Conservation (phyloP, 2,888 invertebrate genomes). For the Aphodius granarius region DNA sequence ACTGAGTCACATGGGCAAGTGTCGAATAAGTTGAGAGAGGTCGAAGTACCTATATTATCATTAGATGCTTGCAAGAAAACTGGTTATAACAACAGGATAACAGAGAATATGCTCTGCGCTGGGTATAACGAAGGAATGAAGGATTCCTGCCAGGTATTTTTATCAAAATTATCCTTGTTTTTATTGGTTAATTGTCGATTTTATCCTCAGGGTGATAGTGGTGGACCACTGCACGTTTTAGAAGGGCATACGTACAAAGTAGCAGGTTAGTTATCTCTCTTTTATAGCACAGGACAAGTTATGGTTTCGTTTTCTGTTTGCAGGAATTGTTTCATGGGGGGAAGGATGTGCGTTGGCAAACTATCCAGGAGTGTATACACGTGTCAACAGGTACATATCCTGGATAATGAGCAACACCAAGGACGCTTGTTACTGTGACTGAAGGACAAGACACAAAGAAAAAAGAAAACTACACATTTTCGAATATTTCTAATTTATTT, state of each 20-base stretch:
- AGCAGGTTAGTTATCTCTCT: constrained; percentile 66
- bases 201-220: constrained; percentile 70
- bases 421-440: constrained; percentile 56
- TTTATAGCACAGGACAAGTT: too few species aligned
- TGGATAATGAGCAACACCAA: constrained; percentile 58
- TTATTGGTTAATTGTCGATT: constrained; percentile 6
- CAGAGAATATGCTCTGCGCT: constrained; percentile 80
- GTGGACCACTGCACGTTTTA: constrained; percentile 71
- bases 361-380: constrained; percentile 79
- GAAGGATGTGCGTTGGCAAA: constrained; percentile 74
- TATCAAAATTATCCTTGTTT: background rate
- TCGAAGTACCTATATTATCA: constrained; percentile 71
- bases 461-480: background rate
- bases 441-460: too few species aligned
- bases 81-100: constrained; percentile 68
- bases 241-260: constrained; percentile 58
- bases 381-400: constrained; percentile 75
- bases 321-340: constrained; percentile 81
- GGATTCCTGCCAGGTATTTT: constrained; percentile 73
- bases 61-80: constrained; percentile 68
- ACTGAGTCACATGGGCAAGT: constrained; percentile 70
- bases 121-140: constrained; percentile 71
- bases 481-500: background rate
- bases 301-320: constrained; percentile 27
- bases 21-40: constrained; percentile 73